A percentile compares a stretch with the other conserved stretches of the same genome.
These are phyloP conservation scores for Urocynchramus pylzowi DNA, from an alignment of 2,113 vertebrate genomes.

Conservation along the genomic window DNA sequence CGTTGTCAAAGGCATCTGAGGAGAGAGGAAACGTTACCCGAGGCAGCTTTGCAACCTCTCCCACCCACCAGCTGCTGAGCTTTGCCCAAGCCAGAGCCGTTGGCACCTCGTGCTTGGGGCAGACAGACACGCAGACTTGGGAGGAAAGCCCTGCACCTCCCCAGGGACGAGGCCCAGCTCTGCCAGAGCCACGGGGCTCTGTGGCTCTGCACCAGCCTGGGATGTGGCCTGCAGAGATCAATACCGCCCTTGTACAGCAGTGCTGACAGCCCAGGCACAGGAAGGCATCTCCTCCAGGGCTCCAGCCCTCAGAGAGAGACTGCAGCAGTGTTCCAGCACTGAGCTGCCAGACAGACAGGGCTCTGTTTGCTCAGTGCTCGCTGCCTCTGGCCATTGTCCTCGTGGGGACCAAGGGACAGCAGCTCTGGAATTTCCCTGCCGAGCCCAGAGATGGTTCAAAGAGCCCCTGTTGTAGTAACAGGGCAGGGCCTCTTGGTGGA, in stretches of 20 bases:
- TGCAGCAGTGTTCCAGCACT: slow-evolving; percentile 2
- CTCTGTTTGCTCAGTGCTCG: background rate
- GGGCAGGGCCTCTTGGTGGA: background rate
- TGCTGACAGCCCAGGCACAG: background rate
- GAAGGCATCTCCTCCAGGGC: background rate
- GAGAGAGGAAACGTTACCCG: background rate
- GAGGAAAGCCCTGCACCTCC: background rate
- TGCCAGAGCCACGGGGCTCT: background rate
- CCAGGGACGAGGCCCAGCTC: background rate
- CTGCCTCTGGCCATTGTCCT: slow-evolving; percentile 16
- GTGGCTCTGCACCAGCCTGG: background rate
- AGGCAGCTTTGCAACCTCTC: background rate
- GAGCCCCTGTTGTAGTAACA: background rate
- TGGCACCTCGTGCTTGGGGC: accelerated
- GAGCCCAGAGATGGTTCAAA: background rate
- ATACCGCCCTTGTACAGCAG: background rate
- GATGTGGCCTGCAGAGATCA: background rate
- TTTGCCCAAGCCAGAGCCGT: background rate
- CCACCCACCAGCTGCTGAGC: background rate
- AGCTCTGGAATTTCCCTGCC: slow-evolving; percentile 7
- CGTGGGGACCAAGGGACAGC: background rate
- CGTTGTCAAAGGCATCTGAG: slow-evolving; percentile 96
- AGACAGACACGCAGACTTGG: accelerated
- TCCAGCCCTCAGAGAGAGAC: background rate
- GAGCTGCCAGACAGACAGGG: background rate